Percentiles rank a stretch among this genome's conserved stretches.
These are phyloP conservation scores for Heteractis magnifica DNA, from an alignment of 92 coral and sea anemone species.

Conservation along the genomic window DNA sequence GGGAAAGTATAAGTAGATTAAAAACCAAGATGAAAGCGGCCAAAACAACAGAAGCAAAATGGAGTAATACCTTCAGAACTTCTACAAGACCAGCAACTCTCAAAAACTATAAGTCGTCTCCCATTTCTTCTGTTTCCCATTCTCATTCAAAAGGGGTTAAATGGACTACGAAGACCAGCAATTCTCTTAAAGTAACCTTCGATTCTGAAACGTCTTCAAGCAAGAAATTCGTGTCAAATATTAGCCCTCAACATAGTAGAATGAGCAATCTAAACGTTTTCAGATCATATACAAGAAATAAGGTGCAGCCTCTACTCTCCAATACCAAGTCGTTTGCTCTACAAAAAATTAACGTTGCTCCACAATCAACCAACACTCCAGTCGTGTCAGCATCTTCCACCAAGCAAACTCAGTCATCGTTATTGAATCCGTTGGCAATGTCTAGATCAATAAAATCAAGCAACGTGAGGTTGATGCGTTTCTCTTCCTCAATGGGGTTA, in stretches of 20 bases:
- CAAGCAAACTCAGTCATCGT: not conserved
- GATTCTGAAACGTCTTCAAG: too few relatives aligned
- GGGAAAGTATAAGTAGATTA: constrained; percentile 1
- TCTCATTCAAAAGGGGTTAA: not conserved
- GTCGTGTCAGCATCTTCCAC: not conserved
- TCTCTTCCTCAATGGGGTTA: not conserved
- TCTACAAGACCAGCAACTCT: not conserved
- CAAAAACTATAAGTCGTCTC: not conserved
- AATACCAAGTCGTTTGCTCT: not conserved
- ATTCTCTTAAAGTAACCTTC: too few relatives aligned
- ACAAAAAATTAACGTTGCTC: not conserved
- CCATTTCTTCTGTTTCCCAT: not conserved
- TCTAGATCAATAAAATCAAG: not conserved
- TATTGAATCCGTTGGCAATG: not conserved
- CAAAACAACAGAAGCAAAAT: not conserved
- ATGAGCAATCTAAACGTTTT: not conserved
- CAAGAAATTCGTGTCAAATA: too few relatives aligned
- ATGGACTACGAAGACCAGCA: not conserved
- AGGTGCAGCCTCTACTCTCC: not conserved
- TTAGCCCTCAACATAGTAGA: too few relatives aligned
- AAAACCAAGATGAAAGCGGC: constrained; percentile 2
- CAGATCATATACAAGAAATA: not conserved
- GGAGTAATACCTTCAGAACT: not conserved
- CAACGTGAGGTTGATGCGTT: not conserved
- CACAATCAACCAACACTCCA: not conserved